These are phyloP conservation scores for Aphidius ervi DNA, from an alignment of 1,140 invertebrate genomes.

Conservation along the genomic window DNA sequence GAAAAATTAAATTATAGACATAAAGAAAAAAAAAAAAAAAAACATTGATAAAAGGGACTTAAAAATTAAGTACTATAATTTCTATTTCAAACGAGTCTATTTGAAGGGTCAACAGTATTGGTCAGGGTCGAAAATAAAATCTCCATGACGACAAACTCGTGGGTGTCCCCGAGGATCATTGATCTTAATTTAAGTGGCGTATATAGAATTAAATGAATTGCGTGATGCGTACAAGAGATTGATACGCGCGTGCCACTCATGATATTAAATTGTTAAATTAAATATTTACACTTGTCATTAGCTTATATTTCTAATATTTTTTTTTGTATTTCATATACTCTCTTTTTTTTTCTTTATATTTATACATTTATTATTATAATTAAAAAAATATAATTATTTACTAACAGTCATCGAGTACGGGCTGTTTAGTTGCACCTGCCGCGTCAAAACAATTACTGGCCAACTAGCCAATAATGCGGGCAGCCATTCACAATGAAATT, in stretches of 20 bases:
- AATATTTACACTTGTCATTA: background rate
- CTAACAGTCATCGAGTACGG: constrained; percentile 43
- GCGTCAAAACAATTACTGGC: constrained; percentile 26
- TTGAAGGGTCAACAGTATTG: constrained; percentile 12
- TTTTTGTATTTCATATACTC: no score
- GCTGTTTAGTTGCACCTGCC: constrained; percentile 31
- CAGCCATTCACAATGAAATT: constrained; percentile 28
- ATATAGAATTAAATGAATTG: constrained; percentile 28
- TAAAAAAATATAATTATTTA: constrained; percentile 22
- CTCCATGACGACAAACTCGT: constrained; percentile 10
- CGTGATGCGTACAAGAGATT: constrained; percentile 10
- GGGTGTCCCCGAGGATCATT: constrained; percentile 27
- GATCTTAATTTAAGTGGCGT: constrained; percentile 31
- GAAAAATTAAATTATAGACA: no score
- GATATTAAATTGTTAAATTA: constrained; percentile 3
- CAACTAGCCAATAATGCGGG: constrained; percentile 27
- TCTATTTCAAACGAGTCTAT: background rate
- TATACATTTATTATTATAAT: background rate
- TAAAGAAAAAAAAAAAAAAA: no score
- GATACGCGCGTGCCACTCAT: constrained; percentile 18
- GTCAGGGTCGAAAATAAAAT: constrained; percentile 9
- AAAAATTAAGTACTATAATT: background rate
- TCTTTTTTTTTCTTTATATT: no score
- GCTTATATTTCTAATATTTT: constrained; percentile 8
- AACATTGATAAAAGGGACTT: background rate